Base-by-base conservation (phyloP, 2,888 invertebrate genomes). In the Panopea generosa region DNA sequence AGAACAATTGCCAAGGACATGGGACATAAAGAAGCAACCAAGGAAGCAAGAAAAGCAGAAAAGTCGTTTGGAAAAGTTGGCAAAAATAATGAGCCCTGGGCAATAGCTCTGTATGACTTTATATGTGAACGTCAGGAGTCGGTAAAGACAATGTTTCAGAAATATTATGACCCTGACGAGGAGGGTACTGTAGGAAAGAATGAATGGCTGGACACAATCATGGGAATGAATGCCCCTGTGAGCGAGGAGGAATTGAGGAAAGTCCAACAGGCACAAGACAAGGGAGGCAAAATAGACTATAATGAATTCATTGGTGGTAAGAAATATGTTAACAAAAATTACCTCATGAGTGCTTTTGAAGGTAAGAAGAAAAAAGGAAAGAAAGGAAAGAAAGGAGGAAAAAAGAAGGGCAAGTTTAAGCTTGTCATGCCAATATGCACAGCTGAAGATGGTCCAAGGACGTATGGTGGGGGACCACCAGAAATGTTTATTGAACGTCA, bases 351-450 rank as follows among this genome's bases (percentile, higher is more conserved):
- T 82, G 90, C 92, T 22, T 93, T 91, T 83, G 91, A 92, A 70
- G 91, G 89, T 11, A 93, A 93, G 77, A 90, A 89, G 83, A 93
- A 93, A 77, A 93, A 92, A 78, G 90, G 91, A 74, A 91, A 91
- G 77, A 88, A 88, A 62, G 88, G 87, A 53, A 89, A 88, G 27
- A 87, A 87, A 53, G 84, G 86, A 49, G 89, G 89, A 26, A 89
- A 86, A 66, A 91, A 91, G 77, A 90, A 90, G 72, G 91, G 90
- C 4, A 92, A 93, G 76, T 90, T 91, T 50, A 91, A 92, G 87
- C 84, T 92, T 49, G 88, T 90, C 2, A 90, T 92, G 90, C 91
- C 91, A 2, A 92, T 93, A 24, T 92, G 92, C 78, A 88, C 89
- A 6, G 82, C 88, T 52, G 87, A 89, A 18, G 91, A 91, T 33